A percentile compares a stretch with the other conserved stretches of the same genome.
Evolutionary conservation across 1,140 invertebrate species (phyloP).

Genomic region (Laupala kohalensis): DNA sequence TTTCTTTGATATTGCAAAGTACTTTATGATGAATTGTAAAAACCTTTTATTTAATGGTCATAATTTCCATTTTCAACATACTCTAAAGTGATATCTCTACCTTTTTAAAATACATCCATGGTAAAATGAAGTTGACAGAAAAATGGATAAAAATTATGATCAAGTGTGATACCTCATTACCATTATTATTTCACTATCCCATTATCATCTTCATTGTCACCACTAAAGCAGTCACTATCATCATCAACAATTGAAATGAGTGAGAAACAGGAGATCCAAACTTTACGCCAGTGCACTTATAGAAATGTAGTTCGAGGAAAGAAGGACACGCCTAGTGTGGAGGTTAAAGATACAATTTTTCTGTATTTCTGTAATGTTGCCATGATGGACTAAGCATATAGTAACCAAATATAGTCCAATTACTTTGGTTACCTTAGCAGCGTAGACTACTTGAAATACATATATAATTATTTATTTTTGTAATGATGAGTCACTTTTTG

Average conservation of each 20-base stretch:
- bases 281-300: not conserved
- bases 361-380: conserved; percentile 2
- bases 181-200: too few species aligned
- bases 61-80: not conserved
- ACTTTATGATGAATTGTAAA: not conserved
- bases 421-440: conserved; percentile 5
- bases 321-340: conserved; percentile 3
- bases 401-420: not conserved
- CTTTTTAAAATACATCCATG: too few species aligned
- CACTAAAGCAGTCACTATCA: too few species aligned
- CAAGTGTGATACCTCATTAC: too few species aligned
- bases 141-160: too few species aligned
- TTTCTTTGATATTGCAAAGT: not conserved
- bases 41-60: not conserved
- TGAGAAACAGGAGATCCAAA: not conserved
- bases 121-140: too few species aligned
- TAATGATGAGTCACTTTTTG: conserved; percentile 6
- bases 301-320: conserved; percentile 2
- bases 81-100: too few species aligned
- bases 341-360: not conserved
- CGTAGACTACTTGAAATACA: not conserved
- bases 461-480: conserved; percentile 9
- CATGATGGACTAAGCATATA: not conserved
- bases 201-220: too few species aligned
- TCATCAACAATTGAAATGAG: too few species aligned